Evolutionary conservation across 2,113 vertebrate genomes (phyloP).

Genomic region (Heterochromis multidens): DNA sequence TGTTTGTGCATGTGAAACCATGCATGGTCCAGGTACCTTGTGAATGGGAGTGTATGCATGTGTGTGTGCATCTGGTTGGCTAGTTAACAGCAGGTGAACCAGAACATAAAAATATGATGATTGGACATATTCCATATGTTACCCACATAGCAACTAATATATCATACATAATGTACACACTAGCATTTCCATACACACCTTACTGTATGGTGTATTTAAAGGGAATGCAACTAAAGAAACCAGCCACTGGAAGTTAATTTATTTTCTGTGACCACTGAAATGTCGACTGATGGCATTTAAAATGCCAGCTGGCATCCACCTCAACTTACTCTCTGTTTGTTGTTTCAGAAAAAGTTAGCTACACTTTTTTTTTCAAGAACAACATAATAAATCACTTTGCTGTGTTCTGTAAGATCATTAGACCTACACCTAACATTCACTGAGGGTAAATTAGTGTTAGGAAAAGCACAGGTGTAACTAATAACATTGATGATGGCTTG

Average conservation of each 20-base stretch:
- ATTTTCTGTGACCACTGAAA: slow-evolving; percentile 46
- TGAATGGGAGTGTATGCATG: not conserved
- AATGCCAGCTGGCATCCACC: slow-evolving; percentile 48
- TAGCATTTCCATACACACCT: not conserved
- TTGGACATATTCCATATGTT: slow-evolving; percentile 18
- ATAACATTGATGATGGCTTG: slow-evolving; percentile 22
- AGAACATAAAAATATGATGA: slow-evolving; percentile 13
- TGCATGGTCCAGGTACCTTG: slow-evolving; percentile 31
- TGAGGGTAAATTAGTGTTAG: not conserved
- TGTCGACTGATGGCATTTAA: slow-evolving; percentile 61
- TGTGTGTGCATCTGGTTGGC: not conserved
- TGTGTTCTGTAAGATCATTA: not conserved
- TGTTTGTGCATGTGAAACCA: slow-evolving; percentile 50
- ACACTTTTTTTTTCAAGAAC: not conserved
- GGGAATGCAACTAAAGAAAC: slow-evolving; percentile 15
- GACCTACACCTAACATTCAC: not conserved
- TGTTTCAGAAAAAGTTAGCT: slow-evolving; percentile 33
- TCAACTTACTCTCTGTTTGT: slow-evolving; percentile 26
- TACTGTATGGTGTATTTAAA: not conserved
- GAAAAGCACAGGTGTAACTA: slow-evolving; percentile 21
- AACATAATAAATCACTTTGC: slow-evolving; percentile 16
- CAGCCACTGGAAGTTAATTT: slow-evolving; percentile 44
- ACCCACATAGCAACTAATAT: not conserved
- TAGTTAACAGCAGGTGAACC: slow-evolving; percentile 49
- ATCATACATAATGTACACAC: not conserved